Conservation (phyloP, 2,797 vertebrate species). For the Anabas testudineus region DNA sequence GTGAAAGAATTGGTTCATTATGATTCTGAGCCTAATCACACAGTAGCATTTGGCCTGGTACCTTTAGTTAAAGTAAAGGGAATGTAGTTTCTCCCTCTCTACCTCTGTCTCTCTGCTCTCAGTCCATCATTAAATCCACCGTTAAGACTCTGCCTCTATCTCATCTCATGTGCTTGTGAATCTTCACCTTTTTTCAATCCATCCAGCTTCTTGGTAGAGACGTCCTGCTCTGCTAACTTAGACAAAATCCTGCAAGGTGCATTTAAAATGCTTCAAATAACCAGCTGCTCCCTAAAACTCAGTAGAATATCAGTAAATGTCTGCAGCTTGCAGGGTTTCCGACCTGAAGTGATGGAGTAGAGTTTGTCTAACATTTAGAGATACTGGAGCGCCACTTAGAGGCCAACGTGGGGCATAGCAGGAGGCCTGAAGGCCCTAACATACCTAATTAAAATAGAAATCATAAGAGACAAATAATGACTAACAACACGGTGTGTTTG, state of each 20-base stretch:
- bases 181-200: not conserved
- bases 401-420: conserved; percentile 77
- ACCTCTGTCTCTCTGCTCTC: not conserved
- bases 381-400: conserved; percentile 70
- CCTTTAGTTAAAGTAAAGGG: conserved; percentile 3
- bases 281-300: not conserved
- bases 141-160: not conserved
- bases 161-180: not conserved
- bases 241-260: not conserved
- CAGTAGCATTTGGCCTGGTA: conserved; percentile 24
- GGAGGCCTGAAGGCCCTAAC: conserved; percentile 50
- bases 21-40: conserved; percentile 59
- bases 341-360: conserved; percentile 63
- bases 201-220: conserved; percentile 40
- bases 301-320: not conserved
- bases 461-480: not conserved
- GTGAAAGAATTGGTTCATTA: conserved; percentile 51
- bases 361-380: conserved; percentile 58
- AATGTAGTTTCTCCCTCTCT: not conserved
- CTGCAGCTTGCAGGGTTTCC: conserved; percentile 63
- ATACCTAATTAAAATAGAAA: not conserved
- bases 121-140: not conserved
- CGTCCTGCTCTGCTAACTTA: conserved; percentile 40
- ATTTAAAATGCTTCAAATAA: not conserved
- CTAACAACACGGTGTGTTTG: not conserved